Conservation (phyloP, 2,113 vertebrate genomes). For the Halichoeres trimaculatus region DNA sequence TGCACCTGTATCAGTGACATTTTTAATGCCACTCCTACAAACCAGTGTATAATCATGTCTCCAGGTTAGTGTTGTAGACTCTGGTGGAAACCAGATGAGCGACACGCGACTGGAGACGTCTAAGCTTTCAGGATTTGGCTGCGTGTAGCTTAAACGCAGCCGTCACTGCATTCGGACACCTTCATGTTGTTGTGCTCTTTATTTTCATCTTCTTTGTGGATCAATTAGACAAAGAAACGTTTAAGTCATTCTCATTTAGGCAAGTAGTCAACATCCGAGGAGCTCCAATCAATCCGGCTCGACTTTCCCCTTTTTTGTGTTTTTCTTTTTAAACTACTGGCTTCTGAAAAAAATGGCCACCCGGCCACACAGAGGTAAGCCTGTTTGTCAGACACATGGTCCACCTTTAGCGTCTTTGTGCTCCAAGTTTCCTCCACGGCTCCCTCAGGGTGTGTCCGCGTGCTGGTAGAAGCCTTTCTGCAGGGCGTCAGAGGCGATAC, state of each 20-base stretch:
- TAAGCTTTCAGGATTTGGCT: constrained; percentile 65
- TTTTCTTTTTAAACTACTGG: constrained; percentile 69
- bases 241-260: constrained; percentile 30
- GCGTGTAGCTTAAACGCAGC: constrained; percentile 14
- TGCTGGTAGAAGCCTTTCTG: constrained; percentile 80
- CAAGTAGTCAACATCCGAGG: constrained; percentile 34
- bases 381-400: constrained; percentile 53
- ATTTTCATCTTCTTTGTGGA: not conserved
- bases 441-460: constrained; percentile 62
- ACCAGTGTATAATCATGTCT: constrained; percentile 79
- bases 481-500: constrained; percentile 78
- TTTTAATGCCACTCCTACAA: constrained; percentile 73
- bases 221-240: not conserved
- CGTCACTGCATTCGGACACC: constrained; percentile 9
- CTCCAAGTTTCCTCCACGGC: constrained; percentile 36
- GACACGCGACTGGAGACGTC: constrained; percentile 44
- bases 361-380: constrained; percentile 70
- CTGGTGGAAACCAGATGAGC: constrained; percentile 30
- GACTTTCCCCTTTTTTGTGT: constrained; percentile 55
- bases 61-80: constrained; percentile 46
- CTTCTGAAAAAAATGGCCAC: constrained; percentile 55
- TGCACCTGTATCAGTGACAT: constrained; percentile 73
- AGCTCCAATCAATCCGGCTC: constrained; percentile 29
- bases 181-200: constrained; percentile 29
- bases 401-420: constrained; percentile 54